phyloP scores from a whole-genome alignment of 2,113 vertebrate species.

The Phalacrocorax pelagicus region DNA sequence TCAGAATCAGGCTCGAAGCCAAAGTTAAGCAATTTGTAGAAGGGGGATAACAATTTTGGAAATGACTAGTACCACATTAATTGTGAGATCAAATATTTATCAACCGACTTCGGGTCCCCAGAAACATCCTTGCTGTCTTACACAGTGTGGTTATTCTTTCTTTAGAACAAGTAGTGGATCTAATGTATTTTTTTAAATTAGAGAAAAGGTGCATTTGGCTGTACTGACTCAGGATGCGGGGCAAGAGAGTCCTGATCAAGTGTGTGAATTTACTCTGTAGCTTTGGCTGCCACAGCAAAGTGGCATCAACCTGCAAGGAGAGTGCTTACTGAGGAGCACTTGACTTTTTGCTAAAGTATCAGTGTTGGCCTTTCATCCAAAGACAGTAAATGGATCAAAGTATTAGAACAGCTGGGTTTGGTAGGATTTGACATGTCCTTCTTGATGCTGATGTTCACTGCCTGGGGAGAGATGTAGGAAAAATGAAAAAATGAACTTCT shows the following conservation, averaged over 20 bases:
- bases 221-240: not conserved
- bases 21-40: not conserved
- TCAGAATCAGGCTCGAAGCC: not conserved
- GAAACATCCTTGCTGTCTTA: not conserved
- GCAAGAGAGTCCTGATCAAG: not conserved
- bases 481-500: not conserved
- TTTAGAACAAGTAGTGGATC: not conserved
- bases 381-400: not conserved
- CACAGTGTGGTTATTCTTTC: not conserved
- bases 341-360: not conserved
- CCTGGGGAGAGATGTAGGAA: not conserved
- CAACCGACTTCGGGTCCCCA: not conserved
- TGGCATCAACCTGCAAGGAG: not conserved
- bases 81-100: not conserved
- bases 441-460: not conserved
- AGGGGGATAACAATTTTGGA: not conserved
- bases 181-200: not conserved
- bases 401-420: not conserved
- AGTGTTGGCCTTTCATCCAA: not conserved
- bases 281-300: not conserved
- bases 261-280: not conserved
- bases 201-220: not conserved
- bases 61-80: not conserved
- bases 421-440: slow-evolving; percentile 2
- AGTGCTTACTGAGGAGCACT: not conserved